Percentiles rank a stretch among this genome's conserved stretches.
Conservation (phyloP, 64 coral and sea anemone genomes). For the Exaiptasia diaphana region DNA sequence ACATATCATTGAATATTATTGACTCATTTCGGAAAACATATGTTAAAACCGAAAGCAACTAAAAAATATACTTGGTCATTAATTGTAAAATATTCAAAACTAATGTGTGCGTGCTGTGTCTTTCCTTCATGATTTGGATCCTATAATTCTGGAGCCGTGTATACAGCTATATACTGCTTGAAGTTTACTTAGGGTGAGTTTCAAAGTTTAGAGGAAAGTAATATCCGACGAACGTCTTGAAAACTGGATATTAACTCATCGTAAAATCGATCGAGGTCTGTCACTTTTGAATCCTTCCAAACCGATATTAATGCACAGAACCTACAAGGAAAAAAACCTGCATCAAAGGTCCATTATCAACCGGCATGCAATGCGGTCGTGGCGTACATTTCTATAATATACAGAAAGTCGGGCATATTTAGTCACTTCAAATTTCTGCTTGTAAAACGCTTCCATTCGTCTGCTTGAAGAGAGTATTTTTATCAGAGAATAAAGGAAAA, state of each 20-base stretch:
- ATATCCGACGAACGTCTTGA: conserved; percentile 28
- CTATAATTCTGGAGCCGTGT: too few species aligned
- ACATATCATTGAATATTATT: too few species aligned
- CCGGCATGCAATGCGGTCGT: neutral
- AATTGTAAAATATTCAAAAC: too few species aligned
- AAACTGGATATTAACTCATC: conserved; percentile 36
- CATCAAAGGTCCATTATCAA: neutral
- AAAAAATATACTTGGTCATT: too few species aligned
- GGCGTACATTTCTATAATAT: neutral
- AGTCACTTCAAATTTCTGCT: too few species aligned
- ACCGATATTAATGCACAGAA: conserved; percentile 11
- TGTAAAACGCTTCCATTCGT: neutral
- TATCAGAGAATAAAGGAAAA: neutral
- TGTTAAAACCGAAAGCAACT: too few species aligned
- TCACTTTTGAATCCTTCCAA: conserved; percentile 50
- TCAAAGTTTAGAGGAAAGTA: conserved; percentile 52
- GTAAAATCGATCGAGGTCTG: conserved; percentile 34
- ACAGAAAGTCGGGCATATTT: neutral
- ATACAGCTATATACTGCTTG: too few species aligned
- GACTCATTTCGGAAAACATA: too few species aligned
- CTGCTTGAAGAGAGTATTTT: neutral
- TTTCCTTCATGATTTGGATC: too few species aligned
- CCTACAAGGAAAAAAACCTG: neutral
- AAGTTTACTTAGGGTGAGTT: too few species aligned
- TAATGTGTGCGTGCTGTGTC: too few species aligned